Conservation (phyloP, 2,113 vertebrate species). For the Ranitomeya imitator region DNA sequence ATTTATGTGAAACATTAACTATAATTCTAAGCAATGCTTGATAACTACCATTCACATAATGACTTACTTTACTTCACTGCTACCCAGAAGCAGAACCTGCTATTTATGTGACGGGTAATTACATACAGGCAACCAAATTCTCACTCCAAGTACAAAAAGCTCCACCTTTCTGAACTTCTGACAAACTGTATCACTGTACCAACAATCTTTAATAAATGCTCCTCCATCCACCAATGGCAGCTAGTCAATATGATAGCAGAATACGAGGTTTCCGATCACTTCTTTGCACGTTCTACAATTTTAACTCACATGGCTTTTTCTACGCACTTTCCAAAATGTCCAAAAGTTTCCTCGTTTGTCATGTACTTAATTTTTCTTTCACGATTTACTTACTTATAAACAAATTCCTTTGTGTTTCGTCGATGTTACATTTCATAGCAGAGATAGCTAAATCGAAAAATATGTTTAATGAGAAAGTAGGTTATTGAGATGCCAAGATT, state of each 20-base stretch:
- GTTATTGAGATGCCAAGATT: not conserved
- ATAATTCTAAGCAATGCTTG: not conserved
- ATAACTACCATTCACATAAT: not conserved
- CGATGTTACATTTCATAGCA: not conserved
- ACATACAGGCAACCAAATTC: not conserved
- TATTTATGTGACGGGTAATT: not conserved
- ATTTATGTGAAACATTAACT: not conserved
- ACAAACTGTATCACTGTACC: not conserved
- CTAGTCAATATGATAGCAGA: not conserved
- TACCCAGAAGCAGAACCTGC: not conserved
- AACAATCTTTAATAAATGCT: not conserved
- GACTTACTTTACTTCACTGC: not conserved
- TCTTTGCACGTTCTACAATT: not conserved
- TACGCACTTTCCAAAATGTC: not conserved
- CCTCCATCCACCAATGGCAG: not conserved
- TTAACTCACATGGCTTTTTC: not conserved
- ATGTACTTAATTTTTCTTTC: not conserved
- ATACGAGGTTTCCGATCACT: not conserved
- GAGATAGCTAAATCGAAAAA: not conserved
- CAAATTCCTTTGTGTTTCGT: not conserved
- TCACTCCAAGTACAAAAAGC: not conserved
- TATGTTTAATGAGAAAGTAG: not conserved
- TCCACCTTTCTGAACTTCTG: not conserved
- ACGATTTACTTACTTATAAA: not conserved
- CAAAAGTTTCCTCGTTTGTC: not conserved